Conservation (phyloP, 2,888 invertebrate species). For the Diaprepes abbreviatus region DNA sequence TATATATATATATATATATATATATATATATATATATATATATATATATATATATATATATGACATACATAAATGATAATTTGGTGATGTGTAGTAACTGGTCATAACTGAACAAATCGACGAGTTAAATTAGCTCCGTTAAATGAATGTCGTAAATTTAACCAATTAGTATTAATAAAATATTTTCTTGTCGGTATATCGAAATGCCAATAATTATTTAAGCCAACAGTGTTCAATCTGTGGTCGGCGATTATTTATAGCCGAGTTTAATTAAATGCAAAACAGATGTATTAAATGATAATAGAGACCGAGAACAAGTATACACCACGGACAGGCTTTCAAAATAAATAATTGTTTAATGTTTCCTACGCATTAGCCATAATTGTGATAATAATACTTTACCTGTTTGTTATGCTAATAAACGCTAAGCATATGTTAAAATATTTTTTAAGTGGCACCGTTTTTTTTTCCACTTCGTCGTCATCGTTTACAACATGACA, state of each 20-base stretch:
- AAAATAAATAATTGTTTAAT: conserved; percentile 43
- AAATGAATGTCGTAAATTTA: background rate
- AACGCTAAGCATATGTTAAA: conserved; percentile 37
- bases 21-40: too few species aligned
- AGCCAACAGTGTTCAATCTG: conserved; percentile 10
- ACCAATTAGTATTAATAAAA: conserved; percentile 8
- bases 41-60: too few species aligned
- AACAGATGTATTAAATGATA: conserved; percentile 39
- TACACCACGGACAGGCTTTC: conserved; percentile 24
- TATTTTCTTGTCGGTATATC: conserved; percentile 1
- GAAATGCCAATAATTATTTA: conserved; percentile 17
- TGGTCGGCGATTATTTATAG: conserved; percentile 20
- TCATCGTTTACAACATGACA: conserved; percentile 2
- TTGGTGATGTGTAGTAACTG: too few species aligned
- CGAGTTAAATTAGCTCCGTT: background rate
- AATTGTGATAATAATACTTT: conserved; percentile 38
- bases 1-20: too few species aligned
- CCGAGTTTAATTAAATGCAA: conserved; percentile 33
- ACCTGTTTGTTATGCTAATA: conserved; percentile 40
- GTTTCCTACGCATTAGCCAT: conserved; percentile 40
- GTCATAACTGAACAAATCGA: too few species aligned
- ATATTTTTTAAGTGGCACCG: conserved; percentile 32
- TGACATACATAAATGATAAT: too few species aligned
- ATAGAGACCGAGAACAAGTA: conserved; percentile 30
- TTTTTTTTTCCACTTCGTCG: conserved; percentile 22